These are phyloP conservation scores for Chaetodon trifascialis DNA, from an alignment of 2,113 vertebrate species.

Conservation along the genomic window DNA sequence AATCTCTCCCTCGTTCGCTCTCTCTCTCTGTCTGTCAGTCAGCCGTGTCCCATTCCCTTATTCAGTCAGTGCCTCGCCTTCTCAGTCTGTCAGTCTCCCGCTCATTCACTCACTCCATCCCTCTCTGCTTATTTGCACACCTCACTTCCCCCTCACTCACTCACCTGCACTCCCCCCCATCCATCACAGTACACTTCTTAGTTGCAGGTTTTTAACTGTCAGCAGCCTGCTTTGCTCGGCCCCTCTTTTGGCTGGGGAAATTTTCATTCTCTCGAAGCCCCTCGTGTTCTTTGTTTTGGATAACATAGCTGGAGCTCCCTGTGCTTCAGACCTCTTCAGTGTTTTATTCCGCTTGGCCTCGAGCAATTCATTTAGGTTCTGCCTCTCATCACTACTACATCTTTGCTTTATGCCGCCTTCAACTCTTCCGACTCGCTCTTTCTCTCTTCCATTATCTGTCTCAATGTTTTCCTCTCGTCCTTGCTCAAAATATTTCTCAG, in stretches of 20 bases:
- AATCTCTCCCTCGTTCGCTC: slow-evolving; percentile 57
- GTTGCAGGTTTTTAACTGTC: slow-evolving; percentile 48
- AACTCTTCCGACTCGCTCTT: not conserved
- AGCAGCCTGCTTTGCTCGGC: slow-evolving; percentile 7
- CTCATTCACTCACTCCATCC: slow-evolving; percentile 61
- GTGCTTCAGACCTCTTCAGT: slow-evolving; percentile 17
- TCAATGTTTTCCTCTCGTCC: slow-evolving; percentile 4
- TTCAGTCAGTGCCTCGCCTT: slow-evolving; percentile 59
- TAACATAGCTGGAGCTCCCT: not conserved
- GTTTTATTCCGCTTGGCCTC: slow-evolving; percentile 16
- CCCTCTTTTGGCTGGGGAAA: slow-evolving; percentile 6
- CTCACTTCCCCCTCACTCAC: slow-evolving; percentile 59
- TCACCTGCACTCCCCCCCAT: slow-evolving; percentile 52
- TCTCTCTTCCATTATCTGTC: slow-evolving; percentile 4
- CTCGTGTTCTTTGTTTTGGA: not conserved
- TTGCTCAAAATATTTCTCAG: not conserved
- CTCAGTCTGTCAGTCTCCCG: slow-evolving; percentile 61
- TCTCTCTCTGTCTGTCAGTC: slow-evolving; percentile 65
- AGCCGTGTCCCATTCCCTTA: slow-evolving; percentile 66
- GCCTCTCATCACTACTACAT: not conserved
- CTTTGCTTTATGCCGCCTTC: slow-evolving; percentile 13
- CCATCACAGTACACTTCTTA: slow-evolving; percentile 48
- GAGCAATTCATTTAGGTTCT: slow-evolving; percentile 30
- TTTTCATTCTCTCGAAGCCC: slow-evolving; percentile 19
- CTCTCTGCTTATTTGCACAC: slow-evolving; percentile 64